Evolutionary conservation across 2,113 vertebrate genomes (phyloP).

Genomic region (Hemicordylus capensis): DNA sequence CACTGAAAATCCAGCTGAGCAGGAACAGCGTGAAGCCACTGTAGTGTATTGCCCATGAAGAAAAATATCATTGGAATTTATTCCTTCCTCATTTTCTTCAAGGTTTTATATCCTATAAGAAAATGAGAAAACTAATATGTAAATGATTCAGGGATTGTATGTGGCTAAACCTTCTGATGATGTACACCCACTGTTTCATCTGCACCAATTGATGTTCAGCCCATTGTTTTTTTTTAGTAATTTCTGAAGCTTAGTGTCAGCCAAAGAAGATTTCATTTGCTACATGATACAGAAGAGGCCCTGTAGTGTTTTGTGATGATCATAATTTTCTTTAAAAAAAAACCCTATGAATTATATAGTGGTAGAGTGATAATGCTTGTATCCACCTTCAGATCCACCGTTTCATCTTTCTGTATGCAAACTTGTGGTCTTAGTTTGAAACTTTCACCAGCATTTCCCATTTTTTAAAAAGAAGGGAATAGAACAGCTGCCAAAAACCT

Average conservation of each 20-base stretch:
- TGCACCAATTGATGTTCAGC: conserved; percentile 20
- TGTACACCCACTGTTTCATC: background rate
- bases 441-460: conserved; percentile 56
- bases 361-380: background rate
- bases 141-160: conserved; percentile 29
- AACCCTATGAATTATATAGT: conserved; percentile 44
- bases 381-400: background rate
- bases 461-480: conserved; percentile 34
- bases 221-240: background rate
- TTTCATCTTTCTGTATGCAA: background rate
- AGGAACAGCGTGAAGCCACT: conserved; percentile 38
- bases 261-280: conserved; percentile 1
- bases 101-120: background rate
- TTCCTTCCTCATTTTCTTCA: background rate
- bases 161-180: background rate
- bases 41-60: conserved; percentile 31
- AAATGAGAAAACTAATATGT: background rate
- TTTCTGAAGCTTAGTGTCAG: conserved; percentile 22
- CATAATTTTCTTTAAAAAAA: conserved; percentile 36
- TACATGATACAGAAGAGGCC: conserved; percentile 18
- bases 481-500: conserved; percentile 39
- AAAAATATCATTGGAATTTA: background rate
- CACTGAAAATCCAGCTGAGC: conserved; percentile 27
- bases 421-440: conserved; percentile 48
- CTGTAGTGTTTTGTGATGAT: conserved; percentile 17